Evolutionary conservation across 1,140 invertebrate genomes (phyloP), one percentile per base, ranked within the genome.

Genomic region (Brachionus calyciflorus): DNA sequence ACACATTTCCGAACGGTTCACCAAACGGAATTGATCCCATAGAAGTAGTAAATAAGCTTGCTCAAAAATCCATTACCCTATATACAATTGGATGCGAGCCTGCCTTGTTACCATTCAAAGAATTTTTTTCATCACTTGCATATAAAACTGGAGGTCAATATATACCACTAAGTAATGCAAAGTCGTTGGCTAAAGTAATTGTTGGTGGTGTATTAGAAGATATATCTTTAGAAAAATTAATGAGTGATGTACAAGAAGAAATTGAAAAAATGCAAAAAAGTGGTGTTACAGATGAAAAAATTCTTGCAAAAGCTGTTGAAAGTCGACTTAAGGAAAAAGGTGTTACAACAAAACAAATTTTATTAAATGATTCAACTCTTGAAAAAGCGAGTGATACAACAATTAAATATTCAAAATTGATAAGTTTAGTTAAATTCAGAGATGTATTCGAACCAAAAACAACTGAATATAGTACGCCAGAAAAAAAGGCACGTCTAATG

Each of bases 121-220:
- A 82, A n/a, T 82, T 83, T 65, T 83, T 82, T 77, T 79, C 78
- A 53, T 80, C 80, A 12, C 19, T 83, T 21, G 82, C 81, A 0
- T 81, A 80, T 63, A 37, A 80, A 14, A 82, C 82, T n/a, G 81
- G 82, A 14, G 82, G 82, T 6, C 81, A 82, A 60, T 82, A 82
- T 76, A 79, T 83, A 6, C 82, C 81, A 12, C 65, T 83, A 5
- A 60, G 57, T 3, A 79, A 78, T 24, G 80, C 81, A 9, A 69
- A 79, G 6, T 26, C 80, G 9, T 77, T 83, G 3, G 78, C 79
- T 1, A 70, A 81, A 44, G 78, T 80, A 3, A 79, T 83, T 14
- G 77, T 81, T 10, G 81, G 81, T 28, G 82, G 82, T 10, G 81
- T 80, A 4, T 78, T 80, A 44, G 81, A 83, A 76, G 82, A 83